Base-by-base conservation (phyloP, 2,888 invertebrate species). In the Cyclophora albipunctata region DNA sequence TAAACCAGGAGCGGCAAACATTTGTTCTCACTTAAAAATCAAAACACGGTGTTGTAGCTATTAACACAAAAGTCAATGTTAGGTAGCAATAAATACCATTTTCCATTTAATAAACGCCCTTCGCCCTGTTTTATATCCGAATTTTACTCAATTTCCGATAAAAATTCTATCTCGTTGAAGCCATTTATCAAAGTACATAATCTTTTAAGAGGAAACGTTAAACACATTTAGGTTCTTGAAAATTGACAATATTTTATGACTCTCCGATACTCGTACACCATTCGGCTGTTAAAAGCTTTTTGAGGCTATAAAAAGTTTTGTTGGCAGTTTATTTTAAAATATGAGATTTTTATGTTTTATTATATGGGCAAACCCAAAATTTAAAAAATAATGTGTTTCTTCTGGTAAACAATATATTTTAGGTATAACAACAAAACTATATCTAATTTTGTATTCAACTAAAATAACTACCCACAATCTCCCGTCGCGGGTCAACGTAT, bases 231-330 rank as follows among this genome's bases (percentile, higher is more conserved):
- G 53, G 57, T 58, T 54, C 57, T 61, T 61, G 49, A 50, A 59
- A 57, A 56, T 56, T 61, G 55, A 56, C 59, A 58, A 59, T 61
- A 59, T 59, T 57, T 61, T 54, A 61, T 55, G 59, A 50, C 53
- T 54, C 55, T 46, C 56, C 53, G 57, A 59, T 61, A 61, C 43
- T 43, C 43, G 43, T 33, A 43, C 57, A 59, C 55, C 54, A 54
- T 53, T 59, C 45, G 59, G 61, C 57, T 59, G 59, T 57, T 59
- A 61, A 61, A 61, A 61, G 60, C 57, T 59, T 61, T 59, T 50
- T 48, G 50, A 47, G 53, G 54, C 56, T 48, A 56, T 59, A 57
- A 58, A 59, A 59, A 59, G 54, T 57, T 61, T 58, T 54, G 48
- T 48, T 45, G 44, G 52, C 59, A 52, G 48, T 59, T 55, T 59